Base-by-base conservation (phyloP, 2,797 vertebrate species). In the Neosilurus mollespiculum region DNA sequence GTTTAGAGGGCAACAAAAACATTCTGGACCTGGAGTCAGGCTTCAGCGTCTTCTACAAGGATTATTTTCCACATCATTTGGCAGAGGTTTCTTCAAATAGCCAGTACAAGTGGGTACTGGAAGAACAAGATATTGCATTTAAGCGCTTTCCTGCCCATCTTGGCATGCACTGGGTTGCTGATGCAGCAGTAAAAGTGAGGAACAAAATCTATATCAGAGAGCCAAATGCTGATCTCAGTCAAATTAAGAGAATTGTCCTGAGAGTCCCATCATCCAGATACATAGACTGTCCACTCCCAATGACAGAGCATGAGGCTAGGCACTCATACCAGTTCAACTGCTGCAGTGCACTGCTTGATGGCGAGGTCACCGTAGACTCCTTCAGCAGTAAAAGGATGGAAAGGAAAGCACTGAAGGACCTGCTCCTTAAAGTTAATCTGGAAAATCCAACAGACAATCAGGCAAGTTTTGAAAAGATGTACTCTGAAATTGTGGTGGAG, bases 281-380 rank as follows among this genome's bases (percentile, higher is more conserved):
- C 0, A 90, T 98, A 3, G 90, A 98, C 88, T 94, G 97, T 69
- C 94, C 96, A 30, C 91, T 92, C 10, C 97, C 97, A 0, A 78
- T 65, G 67, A 95, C 96, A 0, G 96, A 99, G 86, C 97, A 99
- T 0, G 96, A 98, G 90, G 97, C 97, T 82, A 94, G 97, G 53
- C 98, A 99, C 89, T 99, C 98, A 0, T 97, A 98, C 84, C 97
- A 99, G 93, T 98, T 98, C 54, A 96, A 94, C 0, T 96, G 95
- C 26, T 96, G 96, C 87, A 91, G 95, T 0, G 91, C 93, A 9
- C 90, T 99, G 87, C 92, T 98, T n/a, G 96, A 99, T 0, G 93
- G 94, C 16, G 66, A 59, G 26, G 86, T 97, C 84, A 91, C 93
- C 0, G 91, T 95, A 9, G 87, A 92, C 0, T 97, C 97, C 34